Conservation (phyloP, 2,888 invertebrate genomes). For the Stegana nigrithorax region DNA sequence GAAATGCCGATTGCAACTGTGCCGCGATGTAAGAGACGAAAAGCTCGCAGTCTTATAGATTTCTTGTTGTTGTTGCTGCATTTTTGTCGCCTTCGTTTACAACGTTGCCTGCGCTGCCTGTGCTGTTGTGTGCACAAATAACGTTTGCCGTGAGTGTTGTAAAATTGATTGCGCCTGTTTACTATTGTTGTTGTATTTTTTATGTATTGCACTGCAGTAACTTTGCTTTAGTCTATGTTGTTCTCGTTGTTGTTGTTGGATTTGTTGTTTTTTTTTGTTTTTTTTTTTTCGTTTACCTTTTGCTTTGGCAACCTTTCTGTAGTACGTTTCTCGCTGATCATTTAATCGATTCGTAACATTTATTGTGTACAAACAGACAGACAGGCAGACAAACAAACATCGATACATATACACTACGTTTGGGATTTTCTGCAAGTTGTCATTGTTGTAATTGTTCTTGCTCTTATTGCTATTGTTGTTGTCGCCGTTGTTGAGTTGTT, state of each 20-base stretch:
- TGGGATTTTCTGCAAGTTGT: slow-evolving; percentile 13
- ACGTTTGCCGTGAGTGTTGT: slow-evolving; percentile 3
- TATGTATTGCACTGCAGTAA: no score
- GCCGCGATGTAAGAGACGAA: no score
- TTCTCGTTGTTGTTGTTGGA: slow-evolving; percentile 13
- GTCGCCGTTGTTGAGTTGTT: slow-evolving; percentile 21
- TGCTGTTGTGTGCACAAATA: background rate
- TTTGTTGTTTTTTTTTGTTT: background rate
- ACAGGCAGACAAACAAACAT: no score
- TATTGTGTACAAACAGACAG: slow-evolving; percentile 44
- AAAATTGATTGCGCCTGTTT: slow-evolving; percentile 11
- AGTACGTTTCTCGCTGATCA: slow-evolving; percentile 46
- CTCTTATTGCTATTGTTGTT: slow-evolving; percentile 2
- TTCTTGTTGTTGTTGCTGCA: background rate
- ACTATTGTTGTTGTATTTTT: background rate
- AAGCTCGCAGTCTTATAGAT: no score
- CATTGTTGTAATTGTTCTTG: slow-evolving; percentile 22
- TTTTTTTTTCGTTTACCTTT: slow-evolving; percentile 18
- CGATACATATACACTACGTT: background rate
- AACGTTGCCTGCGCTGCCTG: background rate
- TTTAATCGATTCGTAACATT: slow-evolving; percentile 61
- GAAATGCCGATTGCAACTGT: no score
- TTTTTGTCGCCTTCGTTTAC: background rate
- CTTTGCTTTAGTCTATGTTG: no score
- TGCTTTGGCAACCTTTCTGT: slow-evolving; percentile 50